A percentile compares a stretch with the other conserved stretches of the same genome.
These are phyloP conservation scores for Agrochola macilenta DNA, from an alignment of 2,888 invertebrate genomes.

Conservation along the genomic window DNA sequence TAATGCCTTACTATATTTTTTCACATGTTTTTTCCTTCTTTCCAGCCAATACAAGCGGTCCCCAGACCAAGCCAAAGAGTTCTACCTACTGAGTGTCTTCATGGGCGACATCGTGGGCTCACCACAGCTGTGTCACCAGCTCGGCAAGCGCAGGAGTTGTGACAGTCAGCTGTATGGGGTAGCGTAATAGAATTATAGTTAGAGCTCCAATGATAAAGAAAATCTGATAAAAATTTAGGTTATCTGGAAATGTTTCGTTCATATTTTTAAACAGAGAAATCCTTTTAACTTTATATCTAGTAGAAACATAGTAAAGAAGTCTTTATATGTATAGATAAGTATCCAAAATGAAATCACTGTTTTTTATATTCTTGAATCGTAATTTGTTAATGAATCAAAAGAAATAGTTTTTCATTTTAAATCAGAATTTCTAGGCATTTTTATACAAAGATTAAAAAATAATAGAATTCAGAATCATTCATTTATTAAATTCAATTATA, in stretches of 20 bases:
- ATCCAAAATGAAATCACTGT: not conserved
- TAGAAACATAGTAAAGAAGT: not conserved
- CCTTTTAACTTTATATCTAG: not conserved
- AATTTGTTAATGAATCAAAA: not conserved
- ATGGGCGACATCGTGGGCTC: slow-evolving; percentile 96
- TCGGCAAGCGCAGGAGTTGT: slow-evolving; percentile 91
- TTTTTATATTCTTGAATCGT: not conserved
- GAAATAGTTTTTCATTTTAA: not conserved
- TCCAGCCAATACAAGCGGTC: slow-evolving; percentile 95
- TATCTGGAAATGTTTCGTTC: not conserved
- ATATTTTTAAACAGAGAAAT: not conserved
- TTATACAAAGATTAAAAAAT: too few relatives aligned
- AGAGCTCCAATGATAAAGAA: not conserved
- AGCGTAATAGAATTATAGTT: slow-evolving; percentile 34
- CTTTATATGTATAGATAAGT: too few relatives aligned
- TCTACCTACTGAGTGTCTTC: slow-evolving; percentile 96
- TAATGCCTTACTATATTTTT: not conserved
- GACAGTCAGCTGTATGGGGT: slow-evolving; percentile 73
- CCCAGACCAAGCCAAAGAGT: slow-evolving; percentile 94
- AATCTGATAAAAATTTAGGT: not conserved
- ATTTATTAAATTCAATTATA: too few relatives aligned
- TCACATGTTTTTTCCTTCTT: slow-evolving; percentile 44
- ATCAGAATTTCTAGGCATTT: not conserved
- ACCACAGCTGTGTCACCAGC: slow-evolving; percentile 94
- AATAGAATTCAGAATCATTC: too few relatives aligned